Evolutionary conservation across 1,140 invertebrate species (phyloP).

Genomic region (Venturia canescens): DNA sequence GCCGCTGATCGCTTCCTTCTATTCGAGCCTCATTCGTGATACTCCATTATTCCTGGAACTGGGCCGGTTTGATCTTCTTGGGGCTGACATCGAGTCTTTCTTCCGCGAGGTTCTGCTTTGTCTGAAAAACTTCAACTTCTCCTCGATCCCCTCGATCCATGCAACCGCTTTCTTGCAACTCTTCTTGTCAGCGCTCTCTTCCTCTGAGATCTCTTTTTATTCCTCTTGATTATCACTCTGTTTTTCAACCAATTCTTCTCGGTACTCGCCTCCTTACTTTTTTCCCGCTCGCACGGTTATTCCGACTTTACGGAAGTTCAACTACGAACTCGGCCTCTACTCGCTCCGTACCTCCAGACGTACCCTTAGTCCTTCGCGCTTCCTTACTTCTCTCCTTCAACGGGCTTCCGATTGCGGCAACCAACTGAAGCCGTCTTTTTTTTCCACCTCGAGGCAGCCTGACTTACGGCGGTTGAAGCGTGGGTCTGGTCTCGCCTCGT

Average conservation of each 20-base stretch:
- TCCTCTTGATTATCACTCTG: neutral
- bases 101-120: too few species aligned
- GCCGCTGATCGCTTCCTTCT: neutral
- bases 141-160: too few species aligned
- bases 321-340: neutral
- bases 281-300: neutral
- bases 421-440: conserved; percentile 27
- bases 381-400: conserved; percentile 25
- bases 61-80: neutral
- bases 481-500: conserved; percentile 59
- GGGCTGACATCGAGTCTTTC: too few species aligned
- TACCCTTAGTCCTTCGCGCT: neutral
- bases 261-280: neutral
- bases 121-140: too few species aligned
- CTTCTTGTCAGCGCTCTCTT: neutral
- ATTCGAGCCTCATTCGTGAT: conserved; percentile 1
- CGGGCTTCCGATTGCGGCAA: conserved; percentile 32
- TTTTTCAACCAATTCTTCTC: too few species aligned
- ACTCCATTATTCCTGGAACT: neutral
- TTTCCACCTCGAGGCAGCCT: conserved; percentile 49
- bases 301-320: neutral
- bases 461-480: conserved; percentile 64
- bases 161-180: too few species aligned
- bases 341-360: neutral
- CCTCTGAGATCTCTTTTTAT: too few species aligned